A percentile compares a stretch with the other conserved stretches of the same genome.
These are phyloP conservation scores for Drosophila borborema DNA, from an alignment of 2,888 invertebrate species.

Conservation along the genomic window DNA sequence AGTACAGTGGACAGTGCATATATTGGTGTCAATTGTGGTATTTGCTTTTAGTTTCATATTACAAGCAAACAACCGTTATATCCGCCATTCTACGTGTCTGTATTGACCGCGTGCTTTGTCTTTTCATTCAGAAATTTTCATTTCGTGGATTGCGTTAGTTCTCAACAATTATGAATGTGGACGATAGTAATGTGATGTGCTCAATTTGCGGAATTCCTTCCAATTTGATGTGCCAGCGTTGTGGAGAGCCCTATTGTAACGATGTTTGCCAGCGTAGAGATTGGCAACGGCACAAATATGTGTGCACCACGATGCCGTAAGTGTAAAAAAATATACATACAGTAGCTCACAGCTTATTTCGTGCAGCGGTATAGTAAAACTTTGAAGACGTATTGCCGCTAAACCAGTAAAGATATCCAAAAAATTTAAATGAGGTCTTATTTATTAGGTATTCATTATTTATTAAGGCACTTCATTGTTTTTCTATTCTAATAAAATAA, in stretches of 20 bases:
- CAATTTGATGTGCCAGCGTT: conserved; percentile 55
- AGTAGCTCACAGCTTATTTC: too few relatives aligned
- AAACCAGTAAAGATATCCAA: too few relatives aligned
- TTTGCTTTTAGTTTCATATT: not conserved
- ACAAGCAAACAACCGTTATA: conserved; percentile 43
- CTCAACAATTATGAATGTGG: conserved; percentile 2
- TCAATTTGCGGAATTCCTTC: conserved; percentile 29
- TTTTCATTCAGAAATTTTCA: not conserved
- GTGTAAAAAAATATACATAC: conserved; percentile 7
- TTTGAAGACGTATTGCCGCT: too few relatives aligned
- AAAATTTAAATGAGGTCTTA: too few relatives aligned
- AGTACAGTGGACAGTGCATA: too few relatives aligned
- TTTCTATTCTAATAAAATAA: too few relatives aligned
- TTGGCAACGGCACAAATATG: conserved; percentile 55
- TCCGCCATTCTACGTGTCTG: conserved; percentile 17
- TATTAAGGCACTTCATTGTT: too few relatives aligned
- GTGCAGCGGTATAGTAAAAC: too few relatives aligned
- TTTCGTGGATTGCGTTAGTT: not conserved
- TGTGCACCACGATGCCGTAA: conserved; percentile 58
- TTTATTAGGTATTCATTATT: too few relatives aligned
- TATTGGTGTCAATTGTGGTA: not conserved
- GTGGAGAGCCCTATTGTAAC: conserved; percentile 57
- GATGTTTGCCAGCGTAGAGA: conserved; percentile 51
- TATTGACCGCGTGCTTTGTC: conserved; percentile 8
- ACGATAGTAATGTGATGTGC: conserved; percentile 17